Percentiles rank a stretch among this genome's conserved stretches.
phyloP scores from a whole-genome alignment of 2,888 invertebrate genomes.

The Archips crataeganus region DNA sequence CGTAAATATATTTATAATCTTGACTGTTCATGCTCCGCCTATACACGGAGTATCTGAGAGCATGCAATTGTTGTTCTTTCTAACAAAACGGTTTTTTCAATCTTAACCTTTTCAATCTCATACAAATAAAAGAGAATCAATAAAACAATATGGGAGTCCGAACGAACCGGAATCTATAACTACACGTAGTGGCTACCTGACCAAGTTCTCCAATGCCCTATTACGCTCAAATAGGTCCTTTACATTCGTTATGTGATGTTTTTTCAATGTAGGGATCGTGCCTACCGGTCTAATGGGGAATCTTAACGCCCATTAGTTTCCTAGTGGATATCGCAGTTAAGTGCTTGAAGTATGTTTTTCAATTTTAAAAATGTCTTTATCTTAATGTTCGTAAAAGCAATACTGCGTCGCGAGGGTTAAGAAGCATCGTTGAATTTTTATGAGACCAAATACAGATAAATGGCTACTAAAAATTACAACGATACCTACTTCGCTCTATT shows the following conservation, averaged over 20 bases:
- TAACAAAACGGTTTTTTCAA: background rate
- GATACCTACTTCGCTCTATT: background rate
- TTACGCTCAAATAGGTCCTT: constrained; percentile 39
- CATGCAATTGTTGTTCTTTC: background rate
- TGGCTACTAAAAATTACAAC: background rate
- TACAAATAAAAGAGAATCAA: constrained; percentile 26
- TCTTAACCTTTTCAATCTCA: constrained; percentile 5
- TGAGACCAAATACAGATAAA: background rate
- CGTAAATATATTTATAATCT: too few relatives aligned
- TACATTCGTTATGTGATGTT: constrained; percentile 39
- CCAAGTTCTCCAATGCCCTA: constrained; percentile 25
- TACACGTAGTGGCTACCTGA: constrained; percentile 33
- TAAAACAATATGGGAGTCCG: constrained; percentile 21
- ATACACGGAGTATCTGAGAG: background rate
- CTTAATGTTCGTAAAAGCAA: background rate
- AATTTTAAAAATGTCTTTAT: background rate
- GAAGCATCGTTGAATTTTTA: background rate
- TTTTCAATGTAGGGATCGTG: constrained; percentile 39
- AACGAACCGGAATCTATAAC: constrained; percentile 20
- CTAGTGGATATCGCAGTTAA: background rate
- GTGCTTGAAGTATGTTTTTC: background rate
- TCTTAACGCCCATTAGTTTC: background rate
- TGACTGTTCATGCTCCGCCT: background rate
- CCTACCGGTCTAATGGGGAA: constrained; percentile 20
- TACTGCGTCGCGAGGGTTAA: background rate